Conservation (phyloP, 1,140 invertebrate genomes). For the Drosophila auraria region DNA sequence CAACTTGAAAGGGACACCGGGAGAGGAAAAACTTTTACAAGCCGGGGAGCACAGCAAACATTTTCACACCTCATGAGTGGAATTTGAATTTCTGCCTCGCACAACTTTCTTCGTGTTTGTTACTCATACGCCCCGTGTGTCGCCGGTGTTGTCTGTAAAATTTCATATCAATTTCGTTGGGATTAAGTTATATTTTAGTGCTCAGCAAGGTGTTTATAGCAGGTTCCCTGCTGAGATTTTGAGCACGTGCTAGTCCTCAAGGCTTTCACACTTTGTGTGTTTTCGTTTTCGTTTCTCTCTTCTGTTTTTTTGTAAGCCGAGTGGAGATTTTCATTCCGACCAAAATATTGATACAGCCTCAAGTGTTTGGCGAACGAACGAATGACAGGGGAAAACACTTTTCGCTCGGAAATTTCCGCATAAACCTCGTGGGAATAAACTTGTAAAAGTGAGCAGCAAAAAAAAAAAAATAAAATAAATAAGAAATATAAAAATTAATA, state of each 20-base stretch:
- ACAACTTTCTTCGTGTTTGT: constrained; percentile 21
- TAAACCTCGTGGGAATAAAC: constrained; percentile 9
- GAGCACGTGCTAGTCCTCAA: constrained; percentile 73
- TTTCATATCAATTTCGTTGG: constrained; percentile 79
- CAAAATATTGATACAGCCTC: constrained; percentile 70
- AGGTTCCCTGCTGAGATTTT: constrained; percentile 72
- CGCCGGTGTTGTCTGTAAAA: constrained; percentile 52
- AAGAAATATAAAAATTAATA: neutral
- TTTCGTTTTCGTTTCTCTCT: constrained; percentile 8
- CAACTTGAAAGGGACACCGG: constrained; percentile 46
- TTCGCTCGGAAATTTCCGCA: neutral
- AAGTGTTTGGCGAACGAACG: constrained; percentile 24
- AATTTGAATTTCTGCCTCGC: constrained; percentile 70
- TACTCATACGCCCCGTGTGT: constrained; percentile 57
- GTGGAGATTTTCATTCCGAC: constrained; percentile 33
- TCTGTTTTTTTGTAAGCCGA: constrained; percentile 43
- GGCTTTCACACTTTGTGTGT: constrained; percentile 67
- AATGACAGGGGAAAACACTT: constrained; percentile 25
- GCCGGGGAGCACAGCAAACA: constrained; percentile 51
- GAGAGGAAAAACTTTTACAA: constrained; percentile 47
- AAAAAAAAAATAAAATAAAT: neutral
- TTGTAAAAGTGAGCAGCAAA: neutral
- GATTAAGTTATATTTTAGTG: constrained; percentile 83
- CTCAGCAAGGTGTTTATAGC: constrained; percentile 69
- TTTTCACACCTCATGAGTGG: constrained; percentile 76